Evolutionary conservation across 2,797 vertebrate species (phyloP).

Genomic region (Macropus fuliginosus): DNA sequence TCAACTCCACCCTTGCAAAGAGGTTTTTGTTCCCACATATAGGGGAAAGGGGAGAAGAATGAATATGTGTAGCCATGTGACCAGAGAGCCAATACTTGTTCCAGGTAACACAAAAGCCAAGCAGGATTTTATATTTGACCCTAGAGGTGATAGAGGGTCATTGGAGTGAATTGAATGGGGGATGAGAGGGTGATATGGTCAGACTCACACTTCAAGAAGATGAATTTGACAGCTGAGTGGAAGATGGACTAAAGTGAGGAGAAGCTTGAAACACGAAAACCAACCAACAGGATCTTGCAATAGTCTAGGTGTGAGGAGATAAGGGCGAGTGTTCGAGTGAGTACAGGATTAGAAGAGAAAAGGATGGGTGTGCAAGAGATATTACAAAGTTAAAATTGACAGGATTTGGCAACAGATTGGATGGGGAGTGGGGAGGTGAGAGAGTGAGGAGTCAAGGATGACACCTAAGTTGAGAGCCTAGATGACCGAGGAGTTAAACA

Average conservation of each 20-base stretch:
- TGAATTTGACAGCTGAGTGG: background rate
- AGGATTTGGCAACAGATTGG: background rate
- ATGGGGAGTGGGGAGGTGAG: background rate
- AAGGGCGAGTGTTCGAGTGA: rapidly evolving
- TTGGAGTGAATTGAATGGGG: background rate
- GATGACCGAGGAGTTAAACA: background rate
- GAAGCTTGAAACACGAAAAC: background rate
- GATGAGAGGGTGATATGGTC: background rate
- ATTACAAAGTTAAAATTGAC: background rate
- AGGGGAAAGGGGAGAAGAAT: background rate
- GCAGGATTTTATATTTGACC: background rate
- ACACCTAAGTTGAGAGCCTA: background rate
- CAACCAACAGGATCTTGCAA: background rate
- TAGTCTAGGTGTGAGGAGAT: background rate
- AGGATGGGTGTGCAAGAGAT: background rate
- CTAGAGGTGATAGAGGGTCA: background rate
- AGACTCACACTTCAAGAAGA: background rate
- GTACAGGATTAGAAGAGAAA: background rate
- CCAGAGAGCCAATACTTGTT: background rate
- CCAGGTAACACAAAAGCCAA: background rate
- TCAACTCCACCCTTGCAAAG: background rate
- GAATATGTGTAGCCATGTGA: background rate
- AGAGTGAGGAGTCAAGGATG: background rate
- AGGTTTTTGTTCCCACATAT: background rate
- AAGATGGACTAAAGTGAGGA: background rate